Percentiles rank a stretch among this genome's conserved stretches.
Evolutionary conservation across 2,797 vertebrate species (phyloP).

Genomic region (Jordanella pulchra): DNA sequence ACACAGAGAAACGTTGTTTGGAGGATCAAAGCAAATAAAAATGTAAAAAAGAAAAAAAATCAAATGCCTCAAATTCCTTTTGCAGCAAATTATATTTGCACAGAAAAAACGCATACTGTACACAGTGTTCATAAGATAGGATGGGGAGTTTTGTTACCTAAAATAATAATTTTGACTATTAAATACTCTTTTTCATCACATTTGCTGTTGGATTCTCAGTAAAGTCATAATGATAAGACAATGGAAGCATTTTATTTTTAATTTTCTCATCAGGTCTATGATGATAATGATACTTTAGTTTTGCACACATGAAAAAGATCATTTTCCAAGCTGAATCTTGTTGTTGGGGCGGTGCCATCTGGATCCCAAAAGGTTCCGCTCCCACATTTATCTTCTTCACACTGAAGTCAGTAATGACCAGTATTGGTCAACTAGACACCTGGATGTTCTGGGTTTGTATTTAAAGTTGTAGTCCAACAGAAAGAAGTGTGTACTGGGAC

Average conservation of each 20-base stretch:
- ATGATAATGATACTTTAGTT: slow-evolving; percentile 72
- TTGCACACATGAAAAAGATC: slow-evolving; percentile 71
- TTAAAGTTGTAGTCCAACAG: no score
- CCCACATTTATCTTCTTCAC: slow-evolving; percentile 77
- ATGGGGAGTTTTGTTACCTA: not conserved
- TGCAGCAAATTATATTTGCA: slow-evolving; percentile 18
- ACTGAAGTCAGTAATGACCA: slow-evolving; percentile 65
- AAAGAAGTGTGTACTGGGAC: not conserved
- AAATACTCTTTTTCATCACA: slow-evolving; percentile 6
- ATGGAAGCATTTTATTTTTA: slow-evolving; percentile 37
- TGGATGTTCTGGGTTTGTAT: not conserved
- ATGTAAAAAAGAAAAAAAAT: slow-evolving; percentile 9
- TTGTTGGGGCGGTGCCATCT: slow-evolving; percentile 83
- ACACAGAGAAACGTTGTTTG: slow-evolving; percentile 17
- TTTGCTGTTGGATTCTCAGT: not conserved
- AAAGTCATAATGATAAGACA: not conserved
- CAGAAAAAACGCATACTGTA: not conserved
- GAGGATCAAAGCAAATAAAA: slow-evolving; percentile 18
- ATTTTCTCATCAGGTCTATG: slow-evolving; percentile 61
- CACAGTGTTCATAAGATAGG: slow-evolving; percentile 1
- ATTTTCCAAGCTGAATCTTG: slow-evolving; percentile 80
- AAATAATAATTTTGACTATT: slow-evolving; percentile 7
- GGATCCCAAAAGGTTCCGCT: slow-evolving; percentile 76
- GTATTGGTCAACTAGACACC: not conserved
- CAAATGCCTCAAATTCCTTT: slow-evolving; percentile 27